These are phyloP conservation scores for Paralichthys olivaceus DNA, from an alignment of 2,113 vertebrate species.

Conservation along the genomic window DNA sequence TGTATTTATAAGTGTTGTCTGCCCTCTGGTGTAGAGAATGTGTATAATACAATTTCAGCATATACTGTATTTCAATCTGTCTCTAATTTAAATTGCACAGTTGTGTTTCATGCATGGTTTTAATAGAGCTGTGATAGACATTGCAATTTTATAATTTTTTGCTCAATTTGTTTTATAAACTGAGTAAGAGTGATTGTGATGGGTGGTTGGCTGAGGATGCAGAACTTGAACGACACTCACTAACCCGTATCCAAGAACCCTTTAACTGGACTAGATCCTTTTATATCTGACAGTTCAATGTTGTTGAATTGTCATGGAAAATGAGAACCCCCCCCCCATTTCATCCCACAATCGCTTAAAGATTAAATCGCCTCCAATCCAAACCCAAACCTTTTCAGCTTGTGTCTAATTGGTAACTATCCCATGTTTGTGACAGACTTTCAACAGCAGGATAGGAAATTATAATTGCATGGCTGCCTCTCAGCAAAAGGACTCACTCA, in stretches of 20 bases:
- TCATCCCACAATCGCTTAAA: no score
- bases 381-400: no score
- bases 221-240: no score
- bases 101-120: not conserved
- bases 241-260: no score
- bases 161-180: not conserved
- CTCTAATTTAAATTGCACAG: not conserved
- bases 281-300: no score
- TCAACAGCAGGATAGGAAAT: not conserved
- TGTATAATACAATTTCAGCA: not conserved
- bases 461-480: not conserved
- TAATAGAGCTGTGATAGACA: not conserved
- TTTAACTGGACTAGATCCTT: no score
- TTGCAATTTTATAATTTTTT: not conserved
- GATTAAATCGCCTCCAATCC: no score
- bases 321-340: not conserved
- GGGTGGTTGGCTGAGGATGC: not conserved
- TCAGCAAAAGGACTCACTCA: not conserved
- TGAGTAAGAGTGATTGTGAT: not conserved
- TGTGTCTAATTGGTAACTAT: not conserved
- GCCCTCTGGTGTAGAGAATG: constrained; percentile 66
- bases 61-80: not conserved
- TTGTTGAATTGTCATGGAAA: not conserved
- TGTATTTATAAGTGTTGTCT: constrained; percentile 5
- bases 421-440: not conserved